Percentiles rank a stretch among this genome's conserved stretches.
Evolutionary conservation across 2,888 invertebrate species (phyloP).

Genomic region (Drosophila anomalata): DNA sequence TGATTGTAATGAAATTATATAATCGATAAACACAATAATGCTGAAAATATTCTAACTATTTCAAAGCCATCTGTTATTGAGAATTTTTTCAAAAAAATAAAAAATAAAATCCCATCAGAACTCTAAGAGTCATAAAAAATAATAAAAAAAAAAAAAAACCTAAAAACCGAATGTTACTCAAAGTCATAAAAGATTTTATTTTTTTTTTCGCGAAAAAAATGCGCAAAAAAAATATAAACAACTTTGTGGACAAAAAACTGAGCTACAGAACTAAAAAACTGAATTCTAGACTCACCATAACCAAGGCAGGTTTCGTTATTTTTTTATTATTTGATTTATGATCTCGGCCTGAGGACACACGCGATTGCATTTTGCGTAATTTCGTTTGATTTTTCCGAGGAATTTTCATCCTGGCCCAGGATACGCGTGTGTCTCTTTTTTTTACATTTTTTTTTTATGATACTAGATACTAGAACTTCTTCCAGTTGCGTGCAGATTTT

Average conservation of each 20-base stretch:
- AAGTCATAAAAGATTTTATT: slow-evolving; percentile 5
- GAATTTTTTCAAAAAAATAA: not conserved
- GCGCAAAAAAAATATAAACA: too few relatives aligned
- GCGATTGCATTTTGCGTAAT: slow-evolving; percentile 63
- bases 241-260: slow-evolving; percentile 8
- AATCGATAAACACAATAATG: too few relatives aligned
- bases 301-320: slow-evolving; percentile 40
- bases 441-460: slow-evolving; percentile 45
- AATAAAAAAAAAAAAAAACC: not conserved
- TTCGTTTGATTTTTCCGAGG: slow-evolving; percentile 25
- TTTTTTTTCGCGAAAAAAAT: not conserved
- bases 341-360: slow-evolving; percentile 7
- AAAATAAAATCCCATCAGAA: too few relatives aligned
- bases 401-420: slow-evolving; percentile 26
- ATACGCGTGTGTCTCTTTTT: slow-evolving; percentile 44
- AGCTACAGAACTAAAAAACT: slow-evolving; percentile 45
- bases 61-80: not conserved
- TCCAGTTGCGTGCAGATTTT: slow-evolving; percentile 69
- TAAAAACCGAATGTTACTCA: slow-evolving; percentile 6
- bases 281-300: slow-evolving; percentile 41
- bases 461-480: slow-evolving; percentile 68
- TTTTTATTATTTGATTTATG: slow-evolving; percentile 45
- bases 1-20: not conserved
- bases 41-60: not conserved
- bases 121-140: not conserved